Evolutionary conservation across 2,797 vertebrate species (phyloP), one percentile per base, ranked within the genome.

Genomic region (Hapalemur alaotrensis): DNA sequence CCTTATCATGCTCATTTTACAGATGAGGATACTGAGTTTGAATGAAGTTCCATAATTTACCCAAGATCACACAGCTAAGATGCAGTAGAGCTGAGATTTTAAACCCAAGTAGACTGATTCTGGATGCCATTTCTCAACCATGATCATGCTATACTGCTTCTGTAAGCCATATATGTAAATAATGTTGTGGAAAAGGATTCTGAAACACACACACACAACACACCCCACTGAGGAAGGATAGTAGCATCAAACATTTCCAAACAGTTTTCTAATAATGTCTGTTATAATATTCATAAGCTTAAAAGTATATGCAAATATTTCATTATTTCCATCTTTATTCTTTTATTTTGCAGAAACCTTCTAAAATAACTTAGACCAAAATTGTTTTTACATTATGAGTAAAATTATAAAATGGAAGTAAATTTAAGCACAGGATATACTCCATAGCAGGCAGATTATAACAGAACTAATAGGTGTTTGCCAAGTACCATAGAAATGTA

Each of bases 241-340:
- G 72, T 89, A 95, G n/a, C 13, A 95, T 30, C 46, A 90, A 63
- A 69, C 32, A 46, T 90, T 86, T 92, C 70, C 46, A 83, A 61
- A 72, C 50, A 81, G 15, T 87, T 96, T 95, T 89, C 83, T 80
- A 76, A 76, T 75, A 76, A 82, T 76, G 48, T 79, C 28, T 90
- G 52, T 48, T 86, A 70, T 30, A 91, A 80, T 50, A 86, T 69
- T 50, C 63, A 80, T 28, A 79, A 6, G 90, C 14, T 76, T 80
- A 83, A 91, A 97, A 84, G 69, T 46, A 80, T 54, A 38, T 12
- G 23, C 12, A 93, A 78, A 73, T 85, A 89, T 82, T 92, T 92
- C 30, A 82, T 89, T 93, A 69, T 82, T 93, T 96, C 57, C 46
- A 95, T 78, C 20, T 95, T 50, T 92, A 89, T 88, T 97, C 57